A percentile compares a stretch with the other conserved stretches of the same genome.
phyloP scores from a whole-genome alignment of 2,797 vertebrate species.

The Sebastes matsubarae region DNA sequence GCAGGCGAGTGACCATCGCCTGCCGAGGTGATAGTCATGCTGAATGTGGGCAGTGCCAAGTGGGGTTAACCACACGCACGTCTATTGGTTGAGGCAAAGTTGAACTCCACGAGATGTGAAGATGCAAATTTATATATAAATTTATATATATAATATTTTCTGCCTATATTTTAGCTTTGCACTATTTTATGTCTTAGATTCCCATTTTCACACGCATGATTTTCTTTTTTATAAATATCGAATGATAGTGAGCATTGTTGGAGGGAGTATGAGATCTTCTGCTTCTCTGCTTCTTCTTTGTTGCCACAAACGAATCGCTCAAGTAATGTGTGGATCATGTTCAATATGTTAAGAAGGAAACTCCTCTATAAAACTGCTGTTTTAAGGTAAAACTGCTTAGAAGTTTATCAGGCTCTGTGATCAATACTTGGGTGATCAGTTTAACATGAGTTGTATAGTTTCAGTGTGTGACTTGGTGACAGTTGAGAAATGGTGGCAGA shows the following conservation, averaged over 20 bases:
- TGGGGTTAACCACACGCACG: not conserved
- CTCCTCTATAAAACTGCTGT: not conserved
- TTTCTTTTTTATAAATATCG: not conserved
- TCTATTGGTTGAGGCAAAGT: too few relatives aligned
- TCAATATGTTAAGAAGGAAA: not conserved
- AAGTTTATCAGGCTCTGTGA: not conserved
- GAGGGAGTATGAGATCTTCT: not conserved
- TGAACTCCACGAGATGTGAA: not conserved
- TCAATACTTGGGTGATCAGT: not conserved
- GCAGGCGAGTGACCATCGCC: not conserved
- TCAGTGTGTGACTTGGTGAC: not conserved
- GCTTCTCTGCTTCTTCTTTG: not conserved
- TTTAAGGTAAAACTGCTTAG: not conserved
- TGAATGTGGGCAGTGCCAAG: not conserved
- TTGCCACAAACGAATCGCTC: not conserved
- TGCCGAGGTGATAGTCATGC: not conserved
- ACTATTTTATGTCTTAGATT: not conserved
- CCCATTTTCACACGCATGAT: not conserved
- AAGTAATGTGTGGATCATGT: not conserved
- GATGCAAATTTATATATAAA: not conserved
- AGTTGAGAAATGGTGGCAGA: conserved; percentile 1
- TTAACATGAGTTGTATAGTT: not conserved
- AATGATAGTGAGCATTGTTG: not conserved
- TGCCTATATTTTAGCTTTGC: not conserved
- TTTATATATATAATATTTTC: not conserved